Conservation (phyloP, 1,140 invertebrate species). For the Coenobita brevimanus region DNA sequence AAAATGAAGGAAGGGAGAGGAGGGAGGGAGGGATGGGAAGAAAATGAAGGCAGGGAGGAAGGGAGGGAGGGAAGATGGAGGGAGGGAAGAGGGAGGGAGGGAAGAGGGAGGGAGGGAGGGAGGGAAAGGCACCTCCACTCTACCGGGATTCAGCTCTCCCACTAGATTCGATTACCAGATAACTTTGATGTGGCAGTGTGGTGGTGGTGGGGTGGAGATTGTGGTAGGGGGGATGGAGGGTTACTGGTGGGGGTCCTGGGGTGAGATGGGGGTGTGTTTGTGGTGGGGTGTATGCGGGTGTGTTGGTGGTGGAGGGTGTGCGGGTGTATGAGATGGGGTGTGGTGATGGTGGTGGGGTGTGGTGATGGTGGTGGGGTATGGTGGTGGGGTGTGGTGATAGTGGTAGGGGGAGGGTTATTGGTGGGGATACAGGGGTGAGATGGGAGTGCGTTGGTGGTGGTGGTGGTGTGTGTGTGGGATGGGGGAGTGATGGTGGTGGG, state of each 20-base stretch:
- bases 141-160: not conserved
- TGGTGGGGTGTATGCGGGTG: not conserved
- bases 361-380: too few species aligned
- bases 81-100: not conserved
- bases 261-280: not conserved
- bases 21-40: not conserved
- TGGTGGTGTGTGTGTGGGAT: not conserved
- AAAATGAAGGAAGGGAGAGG: not conserved
- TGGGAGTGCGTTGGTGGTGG: not conserved
- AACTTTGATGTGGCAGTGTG: constrained; percentile 39
- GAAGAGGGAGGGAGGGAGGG: not conserved
- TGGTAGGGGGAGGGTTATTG: not conserved
- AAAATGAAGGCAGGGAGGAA: not conserved
- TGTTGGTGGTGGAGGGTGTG: not conserved
- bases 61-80: not conserved
- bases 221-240: not conserved
- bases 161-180: constrained; percentile 37
- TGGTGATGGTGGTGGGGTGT: too few species aligned
- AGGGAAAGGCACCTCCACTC: not conserved
- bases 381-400: not conserved
- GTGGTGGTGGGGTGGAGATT: not conserved
- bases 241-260: not conserved
- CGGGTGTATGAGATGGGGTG: not conserved
- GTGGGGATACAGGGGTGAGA: not conserved
- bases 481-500: too few species aligned